phyloP scores from a whole-genome alignment of 2,113 vertebrate species.

The Murina feae region DNA sequence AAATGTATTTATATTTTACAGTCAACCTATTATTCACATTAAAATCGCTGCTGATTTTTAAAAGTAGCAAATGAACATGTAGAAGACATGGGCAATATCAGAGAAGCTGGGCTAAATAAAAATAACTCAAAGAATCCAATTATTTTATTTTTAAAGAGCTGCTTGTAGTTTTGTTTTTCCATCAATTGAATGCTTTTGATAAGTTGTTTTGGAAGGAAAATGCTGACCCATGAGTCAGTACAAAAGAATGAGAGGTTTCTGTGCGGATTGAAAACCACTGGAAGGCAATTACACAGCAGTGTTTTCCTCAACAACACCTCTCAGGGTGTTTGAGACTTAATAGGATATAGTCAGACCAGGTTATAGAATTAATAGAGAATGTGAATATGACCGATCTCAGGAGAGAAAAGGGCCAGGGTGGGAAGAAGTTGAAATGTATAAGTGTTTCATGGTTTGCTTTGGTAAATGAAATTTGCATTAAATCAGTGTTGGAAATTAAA shows the following conservation, averaged over 20 bases:
- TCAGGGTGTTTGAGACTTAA: not conserved
- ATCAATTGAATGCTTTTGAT: not conserved
- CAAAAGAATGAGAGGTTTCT: constrained; percentile 23
- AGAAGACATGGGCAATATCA: not conserved
- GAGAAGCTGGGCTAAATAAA: constrained; percentile 8
- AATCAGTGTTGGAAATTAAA: not conserved
- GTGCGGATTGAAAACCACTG: constrained; percentile 13
- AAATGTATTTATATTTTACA: not conserved
- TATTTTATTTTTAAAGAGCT: constrained; percentile 21
- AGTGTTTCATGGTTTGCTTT: constrained; percentile 21
- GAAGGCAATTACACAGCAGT: not conserved
- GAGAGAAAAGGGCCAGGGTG: not conserved
- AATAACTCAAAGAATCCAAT: not conserved
- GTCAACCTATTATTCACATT: not conserved
- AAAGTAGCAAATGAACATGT: not conserved
- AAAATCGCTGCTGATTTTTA: constrained; percentile 34
- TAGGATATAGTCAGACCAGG: not conserved
- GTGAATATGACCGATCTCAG: not conserved
- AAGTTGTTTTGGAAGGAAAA: constrained; percentile 1
- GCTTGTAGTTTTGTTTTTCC: constrained; percentile 2
- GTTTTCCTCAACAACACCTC: not conserved
- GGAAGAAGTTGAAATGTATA: not conserved
- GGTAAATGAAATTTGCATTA: not conserved
- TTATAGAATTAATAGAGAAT: constrained; percentile 1
- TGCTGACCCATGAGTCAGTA: constrained; percentile 8